Evolutionary conservation across 2,113 vertebrate genomes (phyloP).

Genomic region (Nematolebias whitei): DNA sequence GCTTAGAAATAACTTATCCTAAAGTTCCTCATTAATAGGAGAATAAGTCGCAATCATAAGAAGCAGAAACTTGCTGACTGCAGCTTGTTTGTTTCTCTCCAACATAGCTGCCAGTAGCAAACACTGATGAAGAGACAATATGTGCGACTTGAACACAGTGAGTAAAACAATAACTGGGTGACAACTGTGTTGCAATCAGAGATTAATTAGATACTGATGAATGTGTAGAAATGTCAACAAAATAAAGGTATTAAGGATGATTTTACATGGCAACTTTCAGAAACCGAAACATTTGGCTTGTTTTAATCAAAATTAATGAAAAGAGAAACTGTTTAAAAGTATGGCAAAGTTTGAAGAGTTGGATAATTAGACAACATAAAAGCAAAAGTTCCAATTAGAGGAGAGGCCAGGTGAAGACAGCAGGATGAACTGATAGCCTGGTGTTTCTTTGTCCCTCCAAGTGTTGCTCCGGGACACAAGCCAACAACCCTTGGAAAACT

Average conservation of each 20-base stretch:
- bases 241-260: not conserved
- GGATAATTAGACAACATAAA: not conserved
- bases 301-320: not conserved
- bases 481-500: conserved; percentile 1
- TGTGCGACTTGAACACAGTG: not conserved
- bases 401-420: not conserved
- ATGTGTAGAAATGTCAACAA: not conserved
- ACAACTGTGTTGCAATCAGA: not conserved
- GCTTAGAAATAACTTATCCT: not conserved
- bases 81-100: not conserved
- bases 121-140: not conserved
- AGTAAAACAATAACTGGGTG: not conserved
- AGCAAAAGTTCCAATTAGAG: not conserved
- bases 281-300: not conserved
- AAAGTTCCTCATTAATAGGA: not conserved
- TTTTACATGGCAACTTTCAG: not conserved
- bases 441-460: not conserved
- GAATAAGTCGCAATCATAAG: not conserved
- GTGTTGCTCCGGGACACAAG: not conserved
- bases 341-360: not conserved
- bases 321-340: not conserved
- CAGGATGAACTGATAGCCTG: conserved; percentile 4
- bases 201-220: not conserved
- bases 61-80: not conserved
- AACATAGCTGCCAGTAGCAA: not conserved